phyloP scores from a whole-genome alignment of 2,113 vertebrate genomes.

The Rana temporaria region DNA sequence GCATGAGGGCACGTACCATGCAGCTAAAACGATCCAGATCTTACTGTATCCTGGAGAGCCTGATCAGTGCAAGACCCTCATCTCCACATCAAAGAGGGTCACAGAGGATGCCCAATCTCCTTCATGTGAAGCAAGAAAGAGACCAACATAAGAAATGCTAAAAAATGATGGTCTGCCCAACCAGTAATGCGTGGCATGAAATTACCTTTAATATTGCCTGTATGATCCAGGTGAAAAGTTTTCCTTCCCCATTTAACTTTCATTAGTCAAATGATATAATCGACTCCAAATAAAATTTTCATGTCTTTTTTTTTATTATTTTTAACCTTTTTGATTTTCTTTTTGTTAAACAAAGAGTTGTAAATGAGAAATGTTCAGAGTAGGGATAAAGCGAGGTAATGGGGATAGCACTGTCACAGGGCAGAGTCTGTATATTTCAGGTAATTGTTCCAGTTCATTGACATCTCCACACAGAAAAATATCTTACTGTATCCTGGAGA shows the following conservation, averaged over 20 bases:
- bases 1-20: too few species aligned
- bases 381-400: constrained; percentile 22
- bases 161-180: too few species aligned
- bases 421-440: constrained; percentile 32
- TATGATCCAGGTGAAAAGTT: too few species aligned
- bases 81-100: constrained; percentile 29
- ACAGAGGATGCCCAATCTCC: constrained; percentile 25
- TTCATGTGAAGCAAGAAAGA: constrained; percentile 12
- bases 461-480: constrained; percentile 34
- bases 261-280: not conserved
- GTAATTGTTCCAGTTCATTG: constrained; percentile 41
- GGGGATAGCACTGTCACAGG: constrained; percentile 19
- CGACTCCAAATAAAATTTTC: constrained; percentile 32
- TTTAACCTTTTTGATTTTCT: constrained; percentile 21
- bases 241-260: not conserved
- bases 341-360: constrained; percentile 52
- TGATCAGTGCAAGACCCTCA: constrained; percentile 26
- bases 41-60: constrained; percentile 30
- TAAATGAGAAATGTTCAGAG: constrained; percentile 49
- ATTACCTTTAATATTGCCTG: too few species aligned
- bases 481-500: constrained; percentile 38
- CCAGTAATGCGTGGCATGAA: too few species aligned
- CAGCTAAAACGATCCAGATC: not conserved
- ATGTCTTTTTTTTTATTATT: constrained; percentile 44
- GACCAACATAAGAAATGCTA: not conserved